Conservation (phyloP, 1,140 invertebrate genomes). For the Leptopilina boulardi region DNA sequence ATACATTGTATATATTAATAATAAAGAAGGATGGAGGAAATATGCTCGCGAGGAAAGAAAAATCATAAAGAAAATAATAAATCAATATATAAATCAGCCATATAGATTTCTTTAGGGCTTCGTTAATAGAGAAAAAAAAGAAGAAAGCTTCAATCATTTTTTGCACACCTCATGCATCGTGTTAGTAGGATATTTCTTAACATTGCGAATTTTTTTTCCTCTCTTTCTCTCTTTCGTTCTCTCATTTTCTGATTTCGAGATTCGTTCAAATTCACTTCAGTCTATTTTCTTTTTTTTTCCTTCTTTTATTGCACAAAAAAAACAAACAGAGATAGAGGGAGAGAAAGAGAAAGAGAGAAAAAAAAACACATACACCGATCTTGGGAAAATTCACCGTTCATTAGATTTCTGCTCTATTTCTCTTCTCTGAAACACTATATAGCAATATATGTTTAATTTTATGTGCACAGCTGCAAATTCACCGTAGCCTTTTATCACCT, state of each 20-base stretch:
- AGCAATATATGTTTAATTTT: too few species aligned
- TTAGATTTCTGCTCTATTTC: conserved; percentile 43
- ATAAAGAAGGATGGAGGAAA: background rate
- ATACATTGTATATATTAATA: background rate
- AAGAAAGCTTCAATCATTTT: conserved; percentile 19
- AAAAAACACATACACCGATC: background rate
- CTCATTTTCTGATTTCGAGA: background rate
- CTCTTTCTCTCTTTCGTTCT: too few species aligned
- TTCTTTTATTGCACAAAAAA: background rate
- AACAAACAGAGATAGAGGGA: background rate
- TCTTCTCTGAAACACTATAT: conserved; percentile 46
- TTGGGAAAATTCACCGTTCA: conserved; percentile 23
- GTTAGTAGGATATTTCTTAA: conserved; percentile 40
- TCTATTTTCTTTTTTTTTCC: background rate
- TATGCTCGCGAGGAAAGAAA: background rate
- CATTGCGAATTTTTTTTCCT: background rate
- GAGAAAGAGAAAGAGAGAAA: too few species aligned
- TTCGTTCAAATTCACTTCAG: background rate
- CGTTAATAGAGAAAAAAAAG: background rate
- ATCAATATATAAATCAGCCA: background rate
- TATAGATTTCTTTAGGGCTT: background rate
- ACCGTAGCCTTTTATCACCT: conserved; percentile 60
- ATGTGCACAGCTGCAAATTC: conserved; percentile 70
- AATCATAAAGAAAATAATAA: background rate
- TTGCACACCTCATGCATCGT: conserved; percentile 53